These are phyloP conservation scores for Doris montereyensis DNA, from an alignment of 2,888 invertebrate genomes.

Conservation along the genomic window DNA sequence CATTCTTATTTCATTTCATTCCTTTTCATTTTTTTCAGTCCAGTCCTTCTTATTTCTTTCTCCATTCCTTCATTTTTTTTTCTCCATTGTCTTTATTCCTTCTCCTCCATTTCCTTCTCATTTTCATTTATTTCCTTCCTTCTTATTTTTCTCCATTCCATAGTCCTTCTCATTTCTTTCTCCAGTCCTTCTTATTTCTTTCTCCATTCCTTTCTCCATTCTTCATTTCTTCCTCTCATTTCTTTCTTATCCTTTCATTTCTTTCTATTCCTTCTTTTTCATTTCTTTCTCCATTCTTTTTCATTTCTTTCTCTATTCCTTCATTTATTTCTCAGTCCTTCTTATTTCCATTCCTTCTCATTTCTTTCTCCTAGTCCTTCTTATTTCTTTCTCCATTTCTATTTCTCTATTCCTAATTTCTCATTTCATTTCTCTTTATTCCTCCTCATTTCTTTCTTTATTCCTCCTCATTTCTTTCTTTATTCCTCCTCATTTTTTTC, in stretches of 20 bases:
- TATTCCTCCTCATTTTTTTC: neutral
- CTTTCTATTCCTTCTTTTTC: neutral
- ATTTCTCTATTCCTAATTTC: slow-evolving; percentile 6
- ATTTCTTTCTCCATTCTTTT: neutral
- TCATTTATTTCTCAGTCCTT: neutral
- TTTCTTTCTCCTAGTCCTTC: neutral
- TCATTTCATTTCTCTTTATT: slow-evolving; percentile 5
- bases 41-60: neutral
- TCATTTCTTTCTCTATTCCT: neutral
- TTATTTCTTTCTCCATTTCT: neutral
- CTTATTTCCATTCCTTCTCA: neutral
- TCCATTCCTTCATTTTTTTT: neutral
- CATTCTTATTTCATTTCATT: too few relatives aligned
- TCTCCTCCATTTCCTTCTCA: neutral
- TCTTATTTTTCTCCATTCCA: too few relatives aligned
- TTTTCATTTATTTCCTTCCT: neutral
- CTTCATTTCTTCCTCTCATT: neutral
- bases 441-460: neutral
- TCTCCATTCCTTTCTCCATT: neutral
- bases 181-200: neutral
- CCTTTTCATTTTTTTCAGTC: too few relatives aligned
- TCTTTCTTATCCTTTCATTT: neutral
- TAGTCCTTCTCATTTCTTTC: too few relatives aligned
- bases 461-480: neutral
- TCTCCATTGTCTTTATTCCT: neutral